phyloP scores from a whole-genome alignment of 2,888 invertebrate genomes.

The Saturnia pavonia region DNA sequence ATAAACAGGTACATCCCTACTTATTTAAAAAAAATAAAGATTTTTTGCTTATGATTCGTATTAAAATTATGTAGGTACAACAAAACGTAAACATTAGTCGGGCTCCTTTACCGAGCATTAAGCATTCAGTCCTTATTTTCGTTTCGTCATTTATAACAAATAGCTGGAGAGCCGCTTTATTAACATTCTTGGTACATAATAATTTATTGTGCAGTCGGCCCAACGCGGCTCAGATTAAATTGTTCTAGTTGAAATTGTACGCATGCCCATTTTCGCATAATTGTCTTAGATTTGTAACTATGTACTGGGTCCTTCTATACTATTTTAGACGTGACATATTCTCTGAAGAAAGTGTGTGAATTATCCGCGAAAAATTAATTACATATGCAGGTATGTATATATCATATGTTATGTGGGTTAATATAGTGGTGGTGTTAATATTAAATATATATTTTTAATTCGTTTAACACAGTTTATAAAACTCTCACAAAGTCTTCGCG shows the following conservation, averaged over 20 bases:
- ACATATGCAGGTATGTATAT: no score
- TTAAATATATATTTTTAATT: no score
- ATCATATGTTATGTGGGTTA: no score
- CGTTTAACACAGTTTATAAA: no score
- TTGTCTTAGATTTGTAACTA: slow-evolving; percentile 16
- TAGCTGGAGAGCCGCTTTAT: slow-evolving; percentile 65
- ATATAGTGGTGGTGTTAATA: no score
- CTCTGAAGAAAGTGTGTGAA: no score
- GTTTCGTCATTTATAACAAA: slow-evolving; percentile 77
- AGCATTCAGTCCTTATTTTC: slow-evolving; percentile 71
- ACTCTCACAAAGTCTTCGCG: no score
- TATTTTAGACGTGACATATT: background rate
- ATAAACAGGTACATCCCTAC: background rate
- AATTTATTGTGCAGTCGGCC: slow-evolving; percentile 58
- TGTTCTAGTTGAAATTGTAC: slow-evolving; percentile 38
- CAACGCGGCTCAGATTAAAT: slow-evolving; percentile 62
- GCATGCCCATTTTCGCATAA: slow-evolving; percentile 18
- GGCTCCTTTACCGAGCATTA: slow-evolving; percentile 51
- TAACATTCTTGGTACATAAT: slow-evolving; percentile 73
- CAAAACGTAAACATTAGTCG: slow-evolving; percentile 39
- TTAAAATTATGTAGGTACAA: slow-evolving; percentile 17
- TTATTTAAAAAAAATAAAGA: background rate
- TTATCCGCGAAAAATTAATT: no score
- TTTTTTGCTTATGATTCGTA: background rate
- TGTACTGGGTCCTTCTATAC: background rate